Evolutionary conservation across 2,113 vertebrate species (phyloP).

Genomic region (Rhombomys opimus): DNA sequence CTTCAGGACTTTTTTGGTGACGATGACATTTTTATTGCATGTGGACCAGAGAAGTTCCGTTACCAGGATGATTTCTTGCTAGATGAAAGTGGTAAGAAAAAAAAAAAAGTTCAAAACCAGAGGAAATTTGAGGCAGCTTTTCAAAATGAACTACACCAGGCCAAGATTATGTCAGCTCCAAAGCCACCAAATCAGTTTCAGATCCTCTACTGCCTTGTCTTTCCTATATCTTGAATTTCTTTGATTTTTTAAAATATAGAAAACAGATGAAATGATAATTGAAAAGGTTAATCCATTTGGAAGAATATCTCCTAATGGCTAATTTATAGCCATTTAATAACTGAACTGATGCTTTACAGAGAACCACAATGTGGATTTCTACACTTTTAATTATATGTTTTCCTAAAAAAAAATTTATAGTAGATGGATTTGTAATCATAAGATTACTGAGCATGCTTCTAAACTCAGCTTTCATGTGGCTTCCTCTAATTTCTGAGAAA

Average conservation of each 20-base stretch:
- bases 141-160: conserved; percentile 56
- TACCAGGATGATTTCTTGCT: conserved; percentile 99
- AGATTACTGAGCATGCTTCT: background rate
- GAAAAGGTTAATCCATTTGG: conserved; percentile 69
- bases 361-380: background rate
- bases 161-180: conserved; percentile 75
- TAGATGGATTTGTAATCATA: background rate
- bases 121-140: conserved; percentile 79
- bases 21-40: conserved; percentile 99
- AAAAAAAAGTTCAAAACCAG: conserved; percentile 78
- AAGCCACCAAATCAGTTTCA: conserved; percentile 78
- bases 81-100: conserved; percentile 95
- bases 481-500: background rate
- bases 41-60: conserved; percentile 99
- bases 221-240: conserved; percentile 76
- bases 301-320: conserved; percentile 53
- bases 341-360: background rate
- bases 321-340: conserved; percentile 52
- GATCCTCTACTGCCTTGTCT: conserved; percentile 74
- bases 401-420: background rate
- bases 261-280: conserved; percentile 80
- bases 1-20: conserved; percentile 99
- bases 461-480: background rate
- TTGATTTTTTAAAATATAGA: conserved; percentile 79
- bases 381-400: conserved; percentile 28